Percentiles rank a stretch among this genome's conserved stretches.
Conservation (phyloP, 2,797 vertebrate genomes). For the Cephalopachus bancanus region DNA sequence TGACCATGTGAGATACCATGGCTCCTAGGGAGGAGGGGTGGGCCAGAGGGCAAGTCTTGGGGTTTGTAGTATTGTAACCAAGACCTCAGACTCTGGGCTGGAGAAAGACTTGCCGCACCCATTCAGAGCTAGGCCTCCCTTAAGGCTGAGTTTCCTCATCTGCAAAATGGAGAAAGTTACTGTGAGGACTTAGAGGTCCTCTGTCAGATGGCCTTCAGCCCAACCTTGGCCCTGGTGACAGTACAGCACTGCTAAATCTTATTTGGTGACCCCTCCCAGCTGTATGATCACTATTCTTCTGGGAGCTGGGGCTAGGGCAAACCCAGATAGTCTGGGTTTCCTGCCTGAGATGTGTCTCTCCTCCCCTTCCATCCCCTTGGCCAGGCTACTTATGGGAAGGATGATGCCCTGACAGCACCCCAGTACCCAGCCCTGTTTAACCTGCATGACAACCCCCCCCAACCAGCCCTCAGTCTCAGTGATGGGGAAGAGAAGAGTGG, state of each 20-base stretch:
- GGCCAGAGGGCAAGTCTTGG: not conserved
- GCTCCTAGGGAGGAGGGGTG: not conserved
- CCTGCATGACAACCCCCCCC: not conserved
- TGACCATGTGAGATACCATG: not conserved
- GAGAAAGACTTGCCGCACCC: not conserved
- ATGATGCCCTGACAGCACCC: not conserved
- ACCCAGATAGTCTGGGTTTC: not conserved
- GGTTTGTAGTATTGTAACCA: conserved; percentile 18
- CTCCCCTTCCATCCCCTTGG: not conserved
- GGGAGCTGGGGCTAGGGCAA: conserved; percentile 52
- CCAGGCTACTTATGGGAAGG: not conserved
- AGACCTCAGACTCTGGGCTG: conserved; percentile 30
- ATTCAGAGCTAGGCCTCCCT: not conserved
- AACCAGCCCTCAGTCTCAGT: not conserved
- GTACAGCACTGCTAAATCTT: not conserved
- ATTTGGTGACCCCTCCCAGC: not conserved
- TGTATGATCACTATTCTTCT: not conserved
- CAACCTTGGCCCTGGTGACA: not conserved
- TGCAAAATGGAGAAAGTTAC: not conserved
- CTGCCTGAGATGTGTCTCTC: not conserved
- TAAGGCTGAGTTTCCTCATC: not conserved
- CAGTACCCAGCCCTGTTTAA: not conserved
- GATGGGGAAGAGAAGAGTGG: not conserved
- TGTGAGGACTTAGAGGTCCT: not conserved
- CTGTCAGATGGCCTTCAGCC: not conserved